These are phyloP conservation scores for Cottoperca gobio DNA, from an alignment of 2,797 vertebrate species.

Conservation along the genomic window DNA sequence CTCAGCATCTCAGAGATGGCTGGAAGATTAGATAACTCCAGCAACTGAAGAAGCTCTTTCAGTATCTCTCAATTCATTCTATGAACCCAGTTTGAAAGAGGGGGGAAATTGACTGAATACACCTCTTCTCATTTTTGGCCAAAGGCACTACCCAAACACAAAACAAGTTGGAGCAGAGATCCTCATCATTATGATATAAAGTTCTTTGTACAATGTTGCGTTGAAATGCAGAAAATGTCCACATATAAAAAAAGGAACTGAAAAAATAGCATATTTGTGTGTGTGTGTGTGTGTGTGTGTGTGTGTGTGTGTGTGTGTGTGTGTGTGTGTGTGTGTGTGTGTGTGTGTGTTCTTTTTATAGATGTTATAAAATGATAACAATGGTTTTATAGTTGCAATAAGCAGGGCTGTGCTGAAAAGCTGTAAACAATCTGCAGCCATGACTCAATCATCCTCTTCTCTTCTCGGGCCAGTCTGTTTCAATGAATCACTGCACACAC, in stretches of 20 bases:
- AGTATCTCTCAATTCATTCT: conserved; percentile 23
- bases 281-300: conserved; percentile 40
- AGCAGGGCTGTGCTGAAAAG: conserved; percentile 49
- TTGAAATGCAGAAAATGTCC: conserved; percentile 7
- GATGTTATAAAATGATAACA: conserved; percentile 53
- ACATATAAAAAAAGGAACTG: neutral
- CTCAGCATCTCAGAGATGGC: conserved; percentile 41
- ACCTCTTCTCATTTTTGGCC: neutral
- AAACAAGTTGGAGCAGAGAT: conserved; percentile 16
- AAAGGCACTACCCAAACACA: neutral
- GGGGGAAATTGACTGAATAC: neutral
- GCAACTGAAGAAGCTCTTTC: conserved; percentile 21
- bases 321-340: neutral
- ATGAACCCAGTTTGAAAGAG: conserved; percentile 1
- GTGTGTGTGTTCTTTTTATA: conserved; percentile 54
- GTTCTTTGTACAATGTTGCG: conserved; percentile 9
- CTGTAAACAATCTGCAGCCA: conserved; percentile 55
- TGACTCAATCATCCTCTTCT: conserved; percentile 61
- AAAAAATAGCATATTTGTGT: neutral
- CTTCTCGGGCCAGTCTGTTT: conserved; percentile 31
- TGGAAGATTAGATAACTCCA: conserved; percentile 50
- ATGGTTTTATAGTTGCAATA: conserved; percentile 59
- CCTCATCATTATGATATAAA: conserved; percentile 11
- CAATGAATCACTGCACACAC: conserved; percentile 38
- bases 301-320: conserved; percentile 34